Percentiles rank a stretch among this genome's conserved stretches.
Conservation (phyloP, 2,113 vertebrate species). For the Engraulis encrasicolus region DNA sequence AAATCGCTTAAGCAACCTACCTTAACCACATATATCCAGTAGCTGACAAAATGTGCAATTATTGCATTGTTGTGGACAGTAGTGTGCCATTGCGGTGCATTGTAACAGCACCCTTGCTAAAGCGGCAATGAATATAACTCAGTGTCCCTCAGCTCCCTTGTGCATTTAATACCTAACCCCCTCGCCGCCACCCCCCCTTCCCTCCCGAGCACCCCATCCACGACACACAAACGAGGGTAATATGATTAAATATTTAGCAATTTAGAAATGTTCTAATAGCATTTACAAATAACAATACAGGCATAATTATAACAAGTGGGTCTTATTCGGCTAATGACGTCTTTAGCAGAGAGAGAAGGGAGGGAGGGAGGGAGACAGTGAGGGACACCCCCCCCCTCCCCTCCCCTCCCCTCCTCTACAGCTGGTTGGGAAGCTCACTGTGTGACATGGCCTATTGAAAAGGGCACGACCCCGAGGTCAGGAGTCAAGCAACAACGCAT, state of each 20-base stretch:
- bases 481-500: conserved; percentile 75
- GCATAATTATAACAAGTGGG: conserved; percentile 46
- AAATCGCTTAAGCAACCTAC: background rate
- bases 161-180: background rate
- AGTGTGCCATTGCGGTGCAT: background rate
- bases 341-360: conserved; percentile 37
- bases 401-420: conserved; percentile 5
- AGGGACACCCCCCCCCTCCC: no score
- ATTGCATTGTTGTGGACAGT: background rate
- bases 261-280: conserved; percentile 68
- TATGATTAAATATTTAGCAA: conserved; percentile 67
- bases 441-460: conserved; percentile 42
- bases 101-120: background rate
- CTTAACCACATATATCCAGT: background rate
- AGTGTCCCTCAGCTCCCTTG: background rate
- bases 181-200: background rate
- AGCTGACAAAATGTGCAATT: background rate
- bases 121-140: background rate
- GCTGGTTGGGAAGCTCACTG: conserved; percentile 37
- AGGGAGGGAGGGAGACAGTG: no score
- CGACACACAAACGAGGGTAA: conserved; percentile 63
- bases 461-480: conserved; percentile 65
- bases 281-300: conserved; percentile 59
- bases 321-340: conserved; percentile 47
- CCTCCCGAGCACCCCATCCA: conserved; percentile 50